phyloP scores from a whole-genome alignment of 2,113 vertebrate species.

The Silurus asotus region DNA sequence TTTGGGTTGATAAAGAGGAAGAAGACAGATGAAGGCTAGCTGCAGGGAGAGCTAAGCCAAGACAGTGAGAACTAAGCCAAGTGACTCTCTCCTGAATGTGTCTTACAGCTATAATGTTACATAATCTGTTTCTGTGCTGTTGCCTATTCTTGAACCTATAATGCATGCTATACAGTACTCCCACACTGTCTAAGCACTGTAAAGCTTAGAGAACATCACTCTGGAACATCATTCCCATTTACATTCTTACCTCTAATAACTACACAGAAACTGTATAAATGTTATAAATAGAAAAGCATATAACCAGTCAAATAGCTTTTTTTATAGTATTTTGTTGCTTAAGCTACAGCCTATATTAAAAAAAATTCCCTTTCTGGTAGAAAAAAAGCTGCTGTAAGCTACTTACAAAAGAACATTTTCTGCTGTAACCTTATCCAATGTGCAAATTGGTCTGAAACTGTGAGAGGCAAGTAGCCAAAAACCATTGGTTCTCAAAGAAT shows the following conservation, averaged over 20 bases:
- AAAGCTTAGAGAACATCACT: neutral
- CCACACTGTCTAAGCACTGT: neutral
- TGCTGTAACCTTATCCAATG: neutral
- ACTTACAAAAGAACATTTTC: neutral
- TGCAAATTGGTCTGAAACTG: neutral
- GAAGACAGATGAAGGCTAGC: neutral
- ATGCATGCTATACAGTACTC: neutral
- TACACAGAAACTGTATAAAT: neutral
- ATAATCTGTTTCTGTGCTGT: slow-evolving; percentile 35
- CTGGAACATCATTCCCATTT: neutral
- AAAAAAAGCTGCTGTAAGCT: neutral
- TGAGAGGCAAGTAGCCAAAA: neutral
- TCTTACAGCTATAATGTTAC: slow-evolving; percentile 26
- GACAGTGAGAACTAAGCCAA: slow-evolving; percentile 11
- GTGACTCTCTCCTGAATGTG: slow-evolving; percentile 32
- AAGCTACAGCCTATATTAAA: neutral
- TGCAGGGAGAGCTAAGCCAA: neutral
- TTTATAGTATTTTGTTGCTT: neutral
- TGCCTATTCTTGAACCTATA: slow-evolving; percentile 3
- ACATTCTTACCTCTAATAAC: neutral
- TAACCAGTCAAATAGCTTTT: neutral
- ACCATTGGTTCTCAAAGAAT: neutral
- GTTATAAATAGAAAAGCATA: no score
- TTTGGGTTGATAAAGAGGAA: neutral
- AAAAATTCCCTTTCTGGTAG: neutral